Base-by-base conservation (phyloP, 2,113 vertebrate genomes). In the Phalacrocorax brasilianus region DNA sequence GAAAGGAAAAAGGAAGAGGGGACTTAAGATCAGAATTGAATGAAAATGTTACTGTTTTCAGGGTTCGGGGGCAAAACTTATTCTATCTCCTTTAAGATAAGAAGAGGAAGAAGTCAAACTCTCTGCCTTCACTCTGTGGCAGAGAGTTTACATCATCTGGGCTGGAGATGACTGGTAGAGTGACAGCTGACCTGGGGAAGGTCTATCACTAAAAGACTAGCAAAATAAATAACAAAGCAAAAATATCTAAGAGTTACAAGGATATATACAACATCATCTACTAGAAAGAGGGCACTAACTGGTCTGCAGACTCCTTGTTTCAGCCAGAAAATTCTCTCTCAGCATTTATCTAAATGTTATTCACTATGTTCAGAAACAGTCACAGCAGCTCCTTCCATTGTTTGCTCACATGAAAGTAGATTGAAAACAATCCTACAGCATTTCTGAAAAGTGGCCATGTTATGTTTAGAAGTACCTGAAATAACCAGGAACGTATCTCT, bases 391-490 rank as follows among this genome's bases (percentile, higher is more conserved):
- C 32, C 47, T 91, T 90, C 40, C 8, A 12, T 33, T 77, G 27
- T 66, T 85, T 86, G 7, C 61, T 89, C 66, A 30, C 1, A 5
- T 50, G 33, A 33, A 44, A 87, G 14, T 49, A 65, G 16, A 5
- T 59, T 85, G 82, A 88, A 76, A 85, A 58, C 20, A 74, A 45
- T 55, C 77, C 32, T 62, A 21, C 33, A 86, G n/a, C 9, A 23
- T 59, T 76, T 44, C 35, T 53, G 42, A 73, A 59, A 91, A 93
- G 47, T 33, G n/a, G 2, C 21, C 14, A 14, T 44, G 38, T 47
- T 94, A 52, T 84, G 16, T 89, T 95, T 92, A 84, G 42, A 91
- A 87, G 68, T 38, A 86, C 26, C 78, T 40, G 8, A 88, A 96
- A 96, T 91, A 95, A 61, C 45, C 22, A 55, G 90, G 63, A 93